Evolutionary conservation across 2,888 invertebrate genomes (phyloP).

Genomic region (Hydrotaea diabolus): DNA sequence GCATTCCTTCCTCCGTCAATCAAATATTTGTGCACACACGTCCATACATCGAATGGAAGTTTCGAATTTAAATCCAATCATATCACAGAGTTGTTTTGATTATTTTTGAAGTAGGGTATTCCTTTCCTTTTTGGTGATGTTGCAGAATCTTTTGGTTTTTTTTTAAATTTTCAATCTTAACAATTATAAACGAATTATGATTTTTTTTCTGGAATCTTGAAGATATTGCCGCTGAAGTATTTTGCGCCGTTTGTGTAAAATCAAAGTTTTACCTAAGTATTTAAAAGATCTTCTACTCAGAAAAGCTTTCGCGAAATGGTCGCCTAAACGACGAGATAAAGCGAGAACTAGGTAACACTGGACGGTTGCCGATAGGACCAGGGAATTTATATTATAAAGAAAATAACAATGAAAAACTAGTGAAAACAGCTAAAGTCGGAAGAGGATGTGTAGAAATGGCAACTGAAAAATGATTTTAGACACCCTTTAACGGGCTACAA

Average conservation of each 20-base stretch:
- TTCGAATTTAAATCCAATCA: conserved; percentile 55
- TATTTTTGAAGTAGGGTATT: conserved; percentile 70
- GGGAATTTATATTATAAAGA: too few species aligned
- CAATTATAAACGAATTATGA: conserved; percentile 6
- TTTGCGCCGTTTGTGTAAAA: conserved; percentile 19
- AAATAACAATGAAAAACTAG: too few species aligned
- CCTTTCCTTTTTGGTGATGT: conserved; percentile 52
- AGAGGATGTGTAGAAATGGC: too few species aligned
- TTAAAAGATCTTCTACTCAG: too few species aligned
- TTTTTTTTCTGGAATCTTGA: background rate
- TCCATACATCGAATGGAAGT: conserved; percentile 21
- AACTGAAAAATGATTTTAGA: too few species aligned
- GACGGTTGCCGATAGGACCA: too few species aligned
- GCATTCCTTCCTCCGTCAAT: conserved; percentile 44
- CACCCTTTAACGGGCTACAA: too few species aligned
- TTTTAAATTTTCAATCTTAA: conserved; percentile 28
- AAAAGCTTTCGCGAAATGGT: too few species aligned
- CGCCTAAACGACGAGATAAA: too few species aligned
- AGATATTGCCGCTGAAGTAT: conserved; percentile 18
- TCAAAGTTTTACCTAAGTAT: conserved; percentile 18
- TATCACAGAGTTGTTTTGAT: conserved; percentile 78
- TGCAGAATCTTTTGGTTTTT: conserved; percentile 22
- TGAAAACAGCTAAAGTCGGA: too few species aligned
- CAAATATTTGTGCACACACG: conserved; percentile 45
- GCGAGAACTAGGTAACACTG: too few species aligned